phyloP scores from a whole-genome alignment of 2,113 vertebrate genomes.

The Aphyosemion australe region DNA sequence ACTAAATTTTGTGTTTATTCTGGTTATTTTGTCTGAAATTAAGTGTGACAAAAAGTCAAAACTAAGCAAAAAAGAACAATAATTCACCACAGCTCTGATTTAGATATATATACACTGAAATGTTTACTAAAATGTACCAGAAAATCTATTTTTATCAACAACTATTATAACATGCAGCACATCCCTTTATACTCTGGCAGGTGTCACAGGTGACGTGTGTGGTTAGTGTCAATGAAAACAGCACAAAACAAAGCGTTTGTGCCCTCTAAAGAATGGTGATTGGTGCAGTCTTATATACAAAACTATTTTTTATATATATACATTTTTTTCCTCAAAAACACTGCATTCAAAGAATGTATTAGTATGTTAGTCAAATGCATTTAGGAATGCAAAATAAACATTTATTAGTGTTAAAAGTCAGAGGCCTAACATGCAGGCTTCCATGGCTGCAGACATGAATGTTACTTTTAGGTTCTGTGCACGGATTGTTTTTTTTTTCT shows the following conservation, averaged over 20 bases:
- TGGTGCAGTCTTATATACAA: conserved; percentile 35
- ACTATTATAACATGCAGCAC: conserved; percentile 54
- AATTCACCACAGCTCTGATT: not conserved
- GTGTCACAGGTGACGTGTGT: conserved; percentile 52
- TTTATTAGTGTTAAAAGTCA: too few species aligned
- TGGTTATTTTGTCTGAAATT: too few species aligned
- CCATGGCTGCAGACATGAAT: too few species aligned
- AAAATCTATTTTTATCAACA: not conserved
- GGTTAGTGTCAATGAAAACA: conserved; percentile 61
- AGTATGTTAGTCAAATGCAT: conserved; percentile 21
- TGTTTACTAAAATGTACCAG: conserved; percentile 11
- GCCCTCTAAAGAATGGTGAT: conserved; percentile 39
- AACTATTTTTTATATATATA: not conserved
- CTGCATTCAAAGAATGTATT: conserved; percentile 26
- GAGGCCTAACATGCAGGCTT: too few species aligned
- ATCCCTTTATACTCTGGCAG: conserved; percentile 43
- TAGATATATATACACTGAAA: conserved; percentile 12
- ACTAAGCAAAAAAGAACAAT: too few species aligned
- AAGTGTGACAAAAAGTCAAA: too few species aligned
- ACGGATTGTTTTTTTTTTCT: too few species aligned
- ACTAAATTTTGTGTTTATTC: too few species aligned
- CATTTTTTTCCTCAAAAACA: conserved; percentile 6
- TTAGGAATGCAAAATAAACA: too few species aligned
- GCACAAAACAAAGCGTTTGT: conserved; percentile 52
- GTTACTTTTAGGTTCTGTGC: too few species aligned